phyloP scores from a whole-genome alignment of 1,140 invertebrate species.

The Pygmarrhopalites habei region DNA sequence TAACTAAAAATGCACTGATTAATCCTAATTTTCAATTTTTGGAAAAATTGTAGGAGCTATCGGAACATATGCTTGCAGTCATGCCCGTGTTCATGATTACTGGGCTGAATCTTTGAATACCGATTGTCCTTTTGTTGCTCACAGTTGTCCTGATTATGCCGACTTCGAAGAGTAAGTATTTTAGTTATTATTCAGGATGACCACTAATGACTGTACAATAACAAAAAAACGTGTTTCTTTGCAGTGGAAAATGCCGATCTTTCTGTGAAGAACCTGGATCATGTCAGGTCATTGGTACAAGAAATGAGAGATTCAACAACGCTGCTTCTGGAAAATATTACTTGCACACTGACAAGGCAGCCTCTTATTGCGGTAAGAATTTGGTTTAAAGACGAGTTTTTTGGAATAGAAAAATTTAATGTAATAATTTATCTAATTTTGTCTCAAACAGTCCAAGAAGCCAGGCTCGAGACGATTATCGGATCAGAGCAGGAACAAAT shows the following conservation, averaged over 20 bases:
- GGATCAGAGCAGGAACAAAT: not conserved
- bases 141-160: not conserved
- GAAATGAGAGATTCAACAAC: conserved; percentile 1
- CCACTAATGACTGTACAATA: too few relatives aligned
- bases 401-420: too few relatives aligned
- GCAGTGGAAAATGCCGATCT: conserved; percentile 19
- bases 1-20: not conserved
- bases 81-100: conserved; percentile 13
- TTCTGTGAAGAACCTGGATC: not conserved
- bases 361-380: not conserved
- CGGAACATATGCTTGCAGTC: conserved; percentile 23
- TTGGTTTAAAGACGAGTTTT: not conserved
- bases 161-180: conserved; percentile 15
- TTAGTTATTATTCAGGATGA: too few relatives aligned
- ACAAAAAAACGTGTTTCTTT: not conserved
- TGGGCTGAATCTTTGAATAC: conserved; percentile 13
- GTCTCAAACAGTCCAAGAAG: not conserved
- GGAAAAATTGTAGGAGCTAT: conserved; percentile 4
- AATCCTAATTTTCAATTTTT: not conserved
- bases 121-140: conserved; percentile 19
- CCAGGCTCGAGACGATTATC: not conserved
- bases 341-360: not conserved
- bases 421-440: too few relatives aligned
- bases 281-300: conserved; percentile 8
- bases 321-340: not conserved